Conservation (phyloP, 2,797 vertebrate genomes). For the Loris lydekkerianus region DNA sequence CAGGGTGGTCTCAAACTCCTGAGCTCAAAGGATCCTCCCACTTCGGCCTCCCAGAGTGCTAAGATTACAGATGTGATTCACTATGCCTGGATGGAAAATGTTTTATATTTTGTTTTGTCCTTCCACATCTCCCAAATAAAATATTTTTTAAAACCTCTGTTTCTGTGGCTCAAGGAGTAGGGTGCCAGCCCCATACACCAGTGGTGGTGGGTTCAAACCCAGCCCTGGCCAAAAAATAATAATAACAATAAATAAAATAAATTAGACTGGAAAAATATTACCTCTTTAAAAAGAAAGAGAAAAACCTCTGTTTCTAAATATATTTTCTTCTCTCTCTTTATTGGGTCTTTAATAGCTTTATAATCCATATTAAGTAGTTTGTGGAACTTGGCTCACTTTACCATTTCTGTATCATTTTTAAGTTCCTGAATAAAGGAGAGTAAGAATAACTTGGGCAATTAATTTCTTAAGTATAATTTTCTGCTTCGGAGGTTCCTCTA, state of each 20-base stretch:
- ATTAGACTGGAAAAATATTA: too few species aligned
- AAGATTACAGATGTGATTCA: too few species aligned
- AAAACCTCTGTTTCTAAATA: background rate
- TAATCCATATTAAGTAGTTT: background rate
- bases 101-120: background rate
- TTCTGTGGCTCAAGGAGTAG: background rate
- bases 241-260: background rate
- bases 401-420: background rate
- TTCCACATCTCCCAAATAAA: background rate
- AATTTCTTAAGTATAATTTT: background rate
- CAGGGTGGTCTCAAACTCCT: too few species aligned
- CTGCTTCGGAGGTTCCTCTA: background rate
- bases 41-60: too few species aligned
- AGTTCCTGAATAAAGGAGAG: background rate
- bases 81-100: background rate
- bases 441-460: slow-evolving; percentile 4
- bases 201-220: too few species aligned
- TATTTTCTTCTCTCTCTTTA: background rate
- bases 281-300: too few species aligned
- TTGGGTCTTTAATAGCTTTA: background rate
- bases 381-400: background rate
- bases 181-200: too few species aligned
- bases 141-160: background rate
- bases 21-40: too few species aligned
- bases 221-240: too few species aligned